Evolutionary conservation across 2,797 vertebrate genomes (phyloP).

Genomic region (Margarornis squamiger): DNA sequence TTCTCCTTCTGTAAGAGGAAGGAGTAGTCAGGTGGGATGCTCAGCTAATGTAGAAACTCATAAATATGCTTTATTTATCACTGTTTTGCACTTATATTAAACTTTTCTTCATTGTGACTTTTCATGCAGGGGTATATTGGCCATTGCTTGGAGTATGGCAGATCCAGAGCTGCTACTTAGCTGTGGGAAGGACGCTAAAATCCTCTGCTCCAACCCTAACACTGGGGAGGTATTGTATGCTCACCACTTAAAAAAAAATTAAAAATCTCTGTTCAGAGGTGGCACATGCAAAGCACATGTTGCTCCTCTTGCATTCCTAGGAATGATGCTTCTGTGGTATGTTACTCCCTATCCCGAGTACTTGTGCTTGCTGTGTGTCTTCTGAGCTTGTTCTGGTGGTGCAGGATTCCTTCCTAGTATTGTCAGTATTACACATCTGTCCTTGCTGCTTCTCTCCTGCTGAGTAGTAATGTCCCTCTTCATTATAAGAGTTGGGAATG

Average conservation of each 20-base stretch:
- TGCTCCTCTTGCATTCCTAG: not conserved
- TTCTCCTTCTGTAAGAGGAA: not conserved
- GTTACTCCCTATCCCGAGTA: not conserved
- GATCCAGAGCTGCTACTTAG: constrained; percentile 95
- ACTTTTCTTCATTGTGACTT: not conserved
- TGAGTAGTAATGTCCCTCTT: not conserved
- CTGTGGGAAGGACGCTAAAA: constrained; percentile 94
- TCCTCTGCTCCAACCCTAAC: constrained; percentile 97
- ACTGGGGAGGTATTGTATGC: constrained; percentile 86
- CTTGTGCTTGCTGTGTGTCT: not conserved
- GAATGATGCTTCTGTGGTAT: not conserved
- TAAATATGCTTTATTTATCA: not conserved
- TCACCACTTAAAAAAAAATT: not conserved
- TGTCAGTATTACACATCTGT: accelerated
- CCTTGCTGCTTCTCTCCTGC: not conserved
- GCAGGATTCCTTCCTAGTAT: not conserved
- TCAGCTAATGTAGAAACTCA: not conserved
- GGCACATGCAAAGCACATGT: not conserved
- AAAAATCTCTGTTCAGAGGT: not conserved
- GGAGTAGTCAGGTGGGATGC: not conserved
- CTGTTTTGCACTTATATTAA: not conserved
- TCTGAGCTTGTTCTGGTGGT: not conserved
- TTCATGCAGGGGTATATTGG: constrained; percentile 85
- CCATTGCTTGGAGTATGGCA: constrained; percentile 93
- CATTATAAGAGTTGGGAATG: not conserved